Evolutionary conservation across 1,140 invertebrate genomes (phyloP).

Genomic region (Ceratoteleas bidentatus): DNA sequence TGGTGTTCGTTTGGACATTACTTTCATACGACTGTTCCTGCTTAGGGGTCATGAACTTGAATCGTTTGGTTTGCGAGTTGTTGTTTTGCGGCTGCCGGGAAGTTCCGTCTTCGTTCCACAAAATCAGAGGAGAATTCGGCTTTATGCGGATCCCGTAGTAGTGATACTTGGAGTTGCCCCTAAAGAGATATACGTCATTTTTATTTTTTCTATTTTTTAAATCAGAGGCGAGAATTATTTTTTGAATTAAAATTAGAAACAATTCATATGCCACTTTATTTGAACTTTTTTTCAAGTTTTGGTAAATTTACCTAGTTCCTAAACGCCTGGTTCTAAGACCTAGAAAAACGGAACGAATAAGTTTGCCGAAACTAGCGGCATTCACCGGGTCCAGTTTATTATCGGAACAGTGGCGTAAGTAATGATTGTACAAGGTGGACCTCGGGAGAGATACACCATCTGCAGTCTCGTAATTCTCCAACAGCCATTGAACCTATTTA

Average conservation of each 20-base stretch:
- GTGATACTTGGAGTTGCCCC: conserved; percentile 99
- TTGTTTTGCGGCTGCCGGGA: conserved; percentile 75
- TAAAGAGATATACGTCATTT: conserved; percentile 73
- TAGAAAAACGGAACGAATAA: conserved; percentile 98
- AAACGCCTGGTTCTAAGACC: conserved; percentile 95
- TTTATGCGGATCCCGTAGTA: conserved; percentile 99
- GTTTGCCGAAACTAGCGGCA: conserved; percentile 99
- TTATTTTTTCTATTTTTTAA: too few relatives aligned
- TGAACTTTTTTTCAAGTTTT: too few relatives aligned
- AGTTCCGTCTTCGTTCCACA: conserved; percentile 82
- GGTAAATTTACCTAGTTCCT: conserved; percentile 91
- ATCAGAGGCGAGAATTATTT: too few relatives aligned
- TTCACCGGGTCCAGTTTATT: conserved; percentile 98
- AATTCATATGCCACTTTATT: too few relatives aligned
- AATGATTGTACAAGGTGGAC: conserved; percentile 98
- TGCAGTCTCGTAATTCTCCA: conserved; percentile 99
- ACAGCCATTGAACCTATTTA: conserved; percentile 95
- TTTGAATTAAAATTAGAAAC: too few relatives aligned
- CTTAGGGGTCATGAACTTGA: conserved; percentile 79
- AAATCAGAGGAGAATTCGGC: conserved; percentile 89
- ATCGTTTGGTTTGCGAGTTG: conserved; percentile 78
- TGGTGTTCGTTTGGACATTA: conserved; percentile 73
- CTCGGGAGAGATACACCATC: conserved; percentile 98
- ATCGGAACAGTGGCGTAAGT: conserved; percentile 96
- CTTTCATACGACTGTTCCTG: conserved; percentile 77